Percentiles rank a stretch among this genome's conserved stretches.
Evolutionary conservation across 2,113 vertebrate species (phyloP).

Genomic region (Cranoglanis bouderius): DNA sequence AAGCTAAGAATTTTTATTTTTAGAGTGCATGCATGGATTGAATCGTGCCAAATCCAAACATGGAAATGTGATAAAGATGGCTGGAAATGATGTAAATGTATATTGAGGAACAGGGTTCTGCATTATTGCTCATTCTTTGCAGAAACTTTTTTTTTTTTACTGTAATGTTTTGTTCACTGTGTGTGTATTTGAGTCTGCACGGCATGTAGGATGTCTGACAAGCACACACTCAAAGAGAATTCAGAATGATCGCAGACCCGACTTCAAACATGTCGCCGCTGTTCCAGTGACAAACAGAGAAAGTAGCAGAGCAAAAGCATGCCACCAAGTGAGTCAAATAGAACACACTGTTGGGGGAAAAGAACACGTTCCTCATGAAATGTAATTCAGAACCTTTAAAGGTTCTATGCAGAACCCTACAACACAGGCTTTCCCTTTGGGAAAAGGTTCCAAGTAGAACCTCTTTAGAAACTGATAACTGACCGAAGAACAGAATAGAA

Average conservation of each 20-base stretch:
- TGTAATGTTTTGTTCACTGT: neutral
- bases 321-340: neutral
- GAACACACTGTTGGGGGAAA: neutral
- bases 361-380: neutral
- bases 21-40: neutral
- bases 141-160: neutral
- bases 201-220: constrained; percentile 4
- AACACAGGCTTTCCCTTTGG: neutral
- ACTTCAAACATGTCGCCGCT: constrained; percentile 24
- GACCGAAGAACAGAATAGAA: neutral
- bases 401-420: neutral
- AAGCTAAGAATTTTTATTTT: neutral
- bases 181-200: neutral
- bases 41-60: neutral
- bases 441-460: neutral
- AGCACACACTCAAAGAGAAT: constrained; percentile 39
- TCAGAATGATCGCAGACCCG: constrained; percentile 1
- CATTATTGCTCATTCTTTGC: neutral
- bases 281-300: neutral
- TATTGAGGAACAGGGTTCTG: neutral
- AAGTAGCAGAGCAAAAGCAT: neutral
- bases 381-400: neutral
- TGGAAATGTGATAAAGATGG: neutral
- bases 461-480: neutral
- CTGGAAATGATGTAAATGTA: neutral